A percentile compares a stretch with the other conserved stretches of the same genome.
Evolutionary conservation across 2,888 invertebrate genomes (phyloP).

Genomic region (Enchytraeus crypticus): DNA sequence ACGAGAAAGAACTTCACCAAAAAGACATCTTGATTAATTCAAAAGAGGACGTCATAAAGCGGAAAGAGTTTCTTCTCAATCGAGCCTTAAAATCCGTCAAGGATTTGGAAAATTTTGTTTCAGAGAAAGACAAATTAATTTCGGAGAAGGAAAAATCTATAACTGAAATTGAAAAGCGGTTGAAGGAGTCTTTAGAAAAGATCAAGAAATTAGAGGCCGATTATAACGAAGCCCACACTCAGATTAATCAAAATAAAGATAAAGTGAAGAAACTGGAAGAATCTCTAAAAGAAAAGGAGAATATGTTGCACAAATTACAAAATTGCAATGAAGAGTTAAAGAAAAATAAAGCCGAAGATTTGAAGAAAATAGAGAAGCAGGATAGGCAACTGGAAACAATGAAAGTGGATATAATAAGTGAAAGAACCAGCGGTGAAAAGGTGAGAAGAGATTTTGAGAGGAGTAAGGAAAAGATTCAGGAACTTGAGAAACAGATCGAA

Average conservation of each 20-base stretch:
- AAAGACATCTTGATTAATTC: conserved; percentile 1
- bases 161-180: not conserved
- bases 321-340: not conserved
- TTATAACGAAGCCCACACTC: not conserved
- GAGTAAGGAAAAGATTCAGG: not conserved
- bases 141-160: not conserved
- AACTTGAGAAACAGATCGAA: not conserved
- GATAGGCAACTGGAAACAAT: not conserved
- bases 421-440: not conserved
- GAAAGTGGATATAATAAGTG: not conserved
- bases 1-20: not conserved
- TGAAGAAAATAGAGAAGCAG: not conserved
- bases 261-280: not conserved
- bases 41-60: conserved; percentile 6
- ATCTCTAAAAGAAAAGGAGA: not conserved
- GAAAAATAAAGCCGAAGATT: not conserved
- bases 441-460: not conserved
- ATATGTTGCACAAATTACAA: not conserved
- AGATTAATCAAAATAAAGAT: not conserved
- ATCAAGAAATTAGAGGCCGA: not conserved
- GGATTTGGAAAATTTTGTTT: conserved; percentile 2
- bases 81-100: conserved; percentile 5
- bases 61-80: conserved; percentile 7
- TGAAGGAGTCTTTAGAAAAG: not conserved
- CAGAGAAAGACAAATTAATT: not conserved